A percentile compares a stretch with the other conserved stretches of the same genome.
Evolutionary conservation across 2,888 invertebrate species (phyloP).

Genomic region (Hemicrepidius hirtus): DNA sequence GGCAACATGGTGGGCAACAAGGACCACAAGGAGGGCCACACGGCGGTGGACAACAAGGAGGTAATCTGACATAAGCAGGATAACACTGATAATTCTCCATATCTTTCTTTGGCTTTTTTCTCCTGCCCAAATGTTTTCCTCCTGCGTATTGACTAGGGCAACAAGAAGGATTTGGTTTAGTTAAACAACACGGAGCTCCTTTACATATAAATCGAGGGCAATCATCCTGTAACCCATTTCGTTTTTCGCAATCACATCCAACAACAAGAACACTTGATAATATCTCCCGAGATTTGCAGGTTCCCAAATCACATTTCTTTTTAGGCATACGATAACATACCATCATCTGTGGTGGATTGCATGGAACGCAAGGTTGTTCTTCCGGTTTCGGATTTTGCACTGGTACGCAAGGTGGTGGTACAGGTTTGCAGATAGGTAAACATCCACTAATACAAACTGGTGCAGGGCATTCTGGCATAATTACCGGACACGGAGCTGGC

Average conservation of each 20-base stretch:
- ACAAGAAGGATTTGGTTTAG: constrained; percentile 75
- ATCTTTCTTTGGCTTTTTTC: constrained; percentile 55
- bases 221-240: constrained; percentile 77
- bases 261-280: constrained; percentile 75
- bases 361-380: constrained; percentile 76
- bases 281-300: constrained; percentile 73
- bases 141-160: constrained; percentile 72
- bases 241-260: constrained; percentile 77
- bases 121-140: constrained; percentile 68
- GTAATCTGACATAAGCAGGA: constrained; percentile 58
- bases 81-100: constrained; percentile 67
- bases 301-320: constrained; percentile 65
- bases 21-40: constrained; percentile 63
- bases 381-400: constrained; percentile 73
- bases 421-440: constrained; percentile 69
- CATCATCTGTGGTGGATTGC: constrained; percentile 76
- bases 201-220: constrained; percentile 75
- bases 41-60: constrained; percentile 66
- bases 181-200: constrained; percentile 74
- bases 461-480: constrained; percentile 54
- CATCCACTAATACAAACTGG: constrained; percentile 76
- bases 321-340: constrained; percentile 73
- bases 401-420: constrained; percentile 73
- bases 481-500: constrained; percentile 66
- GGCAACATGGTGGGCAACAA: constrained; percentile 62